Evolutionary conservation across 1,140 invertebrate genomes (phyloP).

Genomic region (Drosophila asahinai): DNA sequence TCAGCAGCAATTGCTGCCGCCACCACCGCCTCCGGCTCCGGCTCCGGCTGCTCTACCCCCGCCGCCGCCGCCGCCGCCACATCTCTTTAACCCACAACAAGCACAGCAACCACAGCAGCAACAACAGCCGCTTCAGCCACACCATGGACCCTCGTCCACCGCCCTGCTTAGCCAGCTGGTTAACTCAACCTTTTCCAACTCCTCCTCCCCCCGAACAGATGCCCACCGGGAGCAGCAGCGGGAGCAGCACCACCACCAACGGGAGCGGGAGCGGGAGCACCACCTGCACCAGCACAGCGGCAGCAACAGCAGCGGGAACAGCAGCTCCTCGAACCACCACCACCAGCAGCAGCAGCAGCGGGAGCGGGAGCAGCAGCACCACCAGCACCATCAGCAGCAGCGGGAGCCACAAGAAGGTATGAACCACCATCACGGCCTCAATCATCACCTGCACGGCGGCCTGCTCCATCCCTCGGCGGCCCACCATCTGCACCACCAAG

Average conservation of each 20-base stretch:
- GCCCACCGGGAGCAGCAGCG: conserved; percentile 53
- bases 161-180: conserved; percentile 84
- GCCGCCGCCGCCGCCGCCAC: conserved; percentile 78
- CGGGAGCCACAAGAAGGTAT: conserved; percentile 31
- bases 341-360: conserved; percentile 44
- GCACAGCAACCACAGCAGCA: conserved; percentile 86
- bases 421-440: conserved; percentile 36
- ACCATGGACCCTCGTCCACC: conserved; percentile 83
- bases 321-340: conserved; percentile 32
- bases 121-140: conserved; percentile 58
- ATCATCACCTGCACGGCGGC: conserved; percentile 19
- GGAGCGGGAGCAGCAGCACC: conserved; percentile 35
- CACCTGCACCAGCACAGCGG: conserved; percentile 40
- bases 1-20: conserved; percentile 67
- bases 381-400: conserved; percentile 24
- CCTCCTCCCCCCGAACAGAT: conserved; percentile 70
- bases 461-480: conserved; percentile 20
- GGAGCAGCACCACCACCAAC: conserved; percentile 46
- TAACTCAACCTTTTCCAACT: conserved; percentile 84
- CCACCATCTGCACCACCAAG: conserved; percentile 53
- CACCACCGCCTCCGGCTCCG: conserved; percentile 37
- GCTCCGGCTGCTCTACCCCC: conserved; percentile 12
- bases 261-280: conserved; percentile 45
- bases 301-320: conserved; percentile 53
- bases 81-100: conserved; percentile 79